Conservation (phyloP, 2,888 invertebrate genomes). For the Agapostemon virescens region DNA sequence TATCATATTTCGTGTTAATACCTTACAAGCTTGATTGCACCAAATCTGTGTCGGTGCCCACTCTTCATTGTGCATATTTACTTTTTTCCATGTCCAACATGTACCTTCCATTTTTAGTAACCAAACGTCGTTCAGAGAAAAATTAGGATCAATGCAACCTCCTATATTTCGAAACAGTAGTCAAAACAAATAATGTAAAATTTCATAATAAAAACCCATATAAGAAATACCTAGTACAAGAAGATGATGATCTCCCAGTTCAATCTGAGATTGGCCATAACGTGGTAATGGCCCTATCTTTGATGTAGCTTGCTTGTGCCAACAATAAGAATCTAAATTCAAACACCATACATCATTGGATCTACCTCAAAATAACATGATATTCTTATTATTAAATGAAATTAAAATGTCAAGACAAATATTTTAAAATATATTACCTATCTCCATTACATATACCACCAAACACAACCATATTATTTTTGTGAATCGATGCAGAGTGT, state of each 20-base stretch:
- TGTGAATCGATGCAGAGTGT: conserved; percentile 94
- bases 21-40: conserved; percentile 95
- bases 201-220: neutral
- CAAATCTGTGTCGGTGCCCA: conserved; percentile 93
- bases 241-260: conserved; percentile 88
- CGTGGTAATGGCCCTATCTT: conserved; percentile 89
- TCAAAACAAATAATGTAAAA: neutral
- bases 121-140: conserved; percentile 95
- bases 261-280: conserved; percentile 96
- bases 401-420: conserved; percentile 1
- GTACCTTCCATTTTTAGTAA: conserved; percentile 89
- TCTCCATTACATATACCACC: conserved; percentile 82
- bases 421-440: conserved; percentile 66
- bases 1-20: conserved; percentile 70
- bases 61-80: conserved; percentile 88
- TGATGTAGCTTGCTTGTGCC: conserved; percentile 89
- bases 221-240: conserved; percentile 86
- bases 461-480: conserved; percentile 91
- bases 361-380: conserved; percentile 70
- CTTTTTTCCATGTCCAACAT: conserved; percentile 87
- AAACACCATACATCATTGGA: conserved; percentile 95
- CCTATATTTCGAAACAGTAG: conserved; percentile 77
- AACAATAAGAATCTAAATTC: conserved; percentile 87
- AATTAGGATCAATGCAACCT: conserved; percentile 93
- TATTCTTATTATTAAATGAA: conserved; percentile 42